A percentile compares a stretch with the other conserved stretches of the same genome.
These are phyloP conservation scores for Tenebrio molitor DNA, from an alignment of 1,140 invertebrate genomes.

Conservation along the genomic window DNA sequence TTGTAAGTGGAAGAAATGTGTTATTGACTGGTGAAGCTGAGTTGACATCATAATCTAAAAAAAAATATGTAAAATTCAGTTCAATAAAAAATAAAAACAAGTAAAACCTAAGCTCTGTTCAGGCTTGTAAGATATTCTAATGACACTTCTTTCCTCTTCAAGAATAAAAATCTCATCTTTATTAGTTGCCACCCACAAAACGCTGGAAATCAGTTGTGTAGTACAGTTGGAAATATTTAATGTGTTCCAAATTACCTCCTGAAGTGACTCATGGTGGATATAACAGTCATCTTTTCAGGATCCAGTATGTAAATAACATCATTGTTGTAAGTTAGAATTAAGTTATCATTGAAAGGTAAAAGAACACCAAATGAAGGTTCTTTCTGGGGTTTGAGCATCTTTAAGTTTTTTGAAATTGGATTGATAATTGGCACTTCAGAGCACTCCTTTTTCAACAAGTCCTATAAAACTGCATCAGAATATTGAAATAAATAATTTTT, in stretches of 20 bases:
- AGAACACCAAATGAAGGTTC: slow-evolving; percentile 79
- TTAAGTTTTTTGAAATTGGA: slow-evolving; percentile 70
- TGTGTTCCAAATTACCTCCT: slow-evolving; percentile 64
- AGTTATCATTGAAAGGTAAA: slow-evolving; percentile 76
- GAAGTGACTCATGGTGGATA: slow-evolving; percentile 68
- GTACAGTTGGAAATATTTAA: too few species aligned
- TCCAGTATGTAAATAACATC: slow-evolving; percentile 82
- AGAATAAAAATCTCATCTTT: slow-evolving; percentile 87
- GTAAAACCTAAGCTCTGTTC: slow-evolving; percentile 61
- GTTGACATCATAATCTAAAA: slow-evolving; percentile 4
- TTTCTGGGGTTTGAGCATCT: slow-evolving; percentile 66
- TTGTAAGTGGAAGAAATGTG: slow-evolving; percentile 55
- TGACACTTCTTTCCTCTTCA: slow-evolving; percentile 76
- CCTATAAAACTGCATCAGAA: slow-evolving; percentile 57
- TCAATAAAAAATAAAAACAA: too few species aligned
- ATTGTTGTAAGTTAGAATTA: slow-evolving; percentile 82
- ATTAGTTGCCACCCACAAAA: slow-evolving; percentile 74
- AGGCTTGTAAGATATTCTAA: slow-evolving; percentile 74
- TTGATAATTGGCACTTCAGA: slow-evolving; percentile 78
- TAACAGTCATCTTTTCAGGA: slow-evolving; percentile 72
- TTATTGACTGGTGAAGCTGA: slow-evolving; percentile 50
- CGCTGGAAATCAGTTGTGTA: slow-evolving; percentile 67
- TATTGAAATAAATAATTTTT: not conserved
- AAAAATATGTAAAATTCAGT: too few species aligned
- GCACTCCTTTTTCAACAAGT: slow-evolving; percentile 65